Evolutionary conservation across 2,888 invertebrate species (phyloP).

Genomic region (Caenorhabditis doughertyi): DNA sequence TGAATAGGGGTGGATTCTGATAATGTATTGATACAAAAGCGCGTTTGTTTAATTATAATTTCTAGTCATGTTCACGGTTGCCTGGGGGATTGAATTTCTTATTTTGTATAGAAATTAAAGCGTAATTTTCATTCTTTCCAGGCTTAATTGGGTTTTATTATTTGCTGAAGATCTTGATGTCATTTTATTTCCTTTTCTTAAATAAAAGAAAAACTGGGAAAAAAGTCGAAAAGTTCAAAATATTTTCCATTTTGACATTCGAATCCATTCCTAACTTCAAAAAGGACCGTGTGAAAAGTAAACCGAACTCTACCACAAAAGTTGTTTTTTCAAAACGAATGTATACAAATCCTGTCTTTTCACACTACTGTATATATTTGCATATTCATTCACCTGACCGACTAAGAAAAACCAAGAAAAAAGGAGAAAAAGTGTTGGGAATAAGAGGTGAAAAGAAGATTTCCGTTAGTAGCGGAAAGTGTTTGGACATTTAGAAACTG

Average conservation of each 20-base stretch:
- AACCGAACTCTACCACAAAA: background rate
- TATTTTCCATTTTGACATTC: no score
- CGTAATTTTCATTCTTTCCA: slow-evolving; percentile 1
- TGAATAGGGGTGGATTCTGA: background rate
- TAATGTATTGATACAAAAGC: background rate
- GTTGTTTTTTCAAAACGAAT: background rate
- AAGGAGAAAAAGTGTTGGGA: slow-evolving; percentile 11
- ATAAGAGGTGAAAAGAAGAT: slow-evolving; percentile 1
- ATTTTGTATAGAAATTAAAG: no score
- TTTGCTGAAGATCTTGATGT: no score
- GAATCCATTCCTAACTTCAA: no score
- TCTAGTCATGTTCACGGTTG: slow-evolving; percentile 25
- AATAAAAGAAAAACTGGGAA: background rate
- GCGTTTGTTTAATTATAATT: background rate
- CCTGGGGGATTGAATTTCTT: no score
- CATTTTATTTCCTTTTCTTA: background rate
- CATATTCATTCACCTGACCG: slow-evolving; percentile 32
- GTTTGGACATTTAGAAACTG: slow-evolving; percentile 18
- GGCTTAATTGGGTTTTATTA: no score
- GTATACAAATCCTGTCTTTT: background rate
- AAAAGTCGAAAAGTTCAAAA: no score
- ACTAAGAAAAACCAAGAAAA: background rate
- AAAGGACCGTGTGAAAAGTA: slow-evolving; percentile 7
- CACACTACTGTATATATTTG: slow-evolving; percentile 43
- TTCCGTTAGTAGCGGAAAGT: slow-evolving; percentile 19